Evolutionary conservation across 2,888 invertebrate genomes (phyloP), one percentile per base, ranked within the genome.

Genomic region (Helobdella robusta): DNA sequence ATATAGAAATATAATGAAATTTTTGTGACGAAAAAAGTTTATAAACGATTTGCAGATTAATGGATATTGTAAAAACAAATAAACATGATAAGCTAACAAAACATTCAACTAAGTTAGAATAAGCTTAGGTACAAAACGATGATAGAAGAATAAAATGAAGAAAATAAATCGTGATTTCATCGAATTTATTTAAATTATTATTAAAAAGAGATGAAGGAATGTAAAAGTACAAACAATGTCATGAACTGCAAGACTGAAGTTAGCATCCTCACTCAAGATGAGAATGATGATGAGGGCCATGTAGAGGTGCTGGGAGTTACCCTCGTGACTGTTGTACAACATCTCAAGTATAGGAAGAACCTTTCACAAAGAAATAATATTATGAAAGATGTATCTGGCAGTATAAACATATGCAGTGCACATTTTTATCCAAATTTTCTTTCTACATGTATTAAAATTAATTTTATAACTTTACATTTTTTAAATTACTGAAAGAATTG

Each of bases 251-350:
- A 89, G 91, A 80, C 94, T 97, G 75, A 98, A 92, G 0, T 86
- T 83, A 72, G 94, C 93, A 78, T 98, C 97, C 80, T 98, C 98
- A 46, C 93, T 94, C 4, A 98, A 82, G 73, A 98, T 94, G 2
- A 99, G 84, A 34, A 98, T 82, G 36, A 97, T 90, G 70, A 98
- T 98, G 2, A 98, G 84, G 0, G 95, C 92, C 93, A 98, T 95
- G 81, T 99, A 98, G 72, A 97, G 94, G 79, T 97, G 97, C 81
- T 97, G 95, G 0, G 78, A 77, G 68, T 77, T 78, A 65, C 73
- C 73, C 67, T 78, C 76, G 67, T 77, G 76, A 30, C 78, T 92
- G 78, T 91, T 87, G 81, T 97, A 95, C 44, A 98, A 79, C 59
- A 93, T 91, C 81, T 88, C 88, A 60, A 97, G 82, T 72, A 98